A percentile compares a stretch with the other conserved stretches of the same genome.
phyloP scores from a whole-genome alignment of 2,797 vertebrate species.

The Acanthurus tractus region DNA sequence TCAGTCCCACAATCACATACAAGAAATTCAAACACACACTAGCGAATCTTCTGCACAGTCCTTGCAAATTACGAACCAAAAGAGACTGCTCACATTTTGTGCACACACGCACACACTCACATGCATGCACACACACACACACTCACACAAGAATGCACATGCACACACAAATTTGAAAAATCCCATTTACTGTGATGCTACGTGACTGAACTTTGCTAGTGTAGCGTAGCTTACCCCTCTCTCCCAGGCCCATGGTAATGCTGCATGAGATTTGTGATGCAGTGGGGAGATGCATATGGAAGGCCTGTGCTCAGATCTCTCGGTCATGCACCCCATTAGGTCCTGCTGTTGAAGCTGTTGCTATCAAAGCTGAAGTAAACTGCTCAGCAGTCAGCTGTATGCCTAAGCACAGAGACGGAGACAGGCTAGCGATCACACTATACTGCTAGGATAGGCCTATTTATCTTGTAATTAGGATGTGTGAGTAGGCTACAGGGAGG shows the following conservation, averaged over 20 bases:
- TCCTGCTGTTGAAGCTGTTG: conserved; percentile 77
- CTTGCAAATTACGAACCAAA: conserved; percentile 76
- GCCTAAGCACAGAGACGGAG: conserved; percentile 74
- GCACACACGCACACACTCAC: conserved; percentile 38
- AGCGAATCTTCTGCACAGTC: conserved; percentile 50
- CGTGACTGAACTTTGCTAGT: conserved; percentile 83
- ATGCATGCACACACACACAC: conserved; percentile 31
- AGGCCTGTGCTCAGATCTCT: conserved; percentile 81
- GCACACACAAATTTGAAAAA: conserved; percentile 77
- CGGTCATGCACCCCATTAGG: conserved; percentile 85
- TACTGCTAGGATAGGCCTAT: conserved; percentile 63
- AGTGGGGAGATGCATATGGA: conserved; percentile 85
- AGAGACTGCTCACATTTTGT: conserved; percentile 58
- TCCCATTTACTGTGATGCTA: conserved; percentile 82
- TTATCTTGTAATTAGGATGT: conserved; percentile 78
- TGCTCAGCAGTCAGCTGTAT: conserved; percentile 78
- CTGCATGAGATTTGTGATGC: conserved; percentile 84
- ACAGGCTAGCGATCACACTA: conserved; percentile 67
- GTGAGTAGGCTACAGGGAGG: conserved; percentile 73
- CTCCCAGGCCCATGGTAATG: conserved; percentile 78
- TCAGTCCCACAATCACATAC: conserved; percentile 51
- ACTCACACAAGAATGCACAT: conserved; percentile 48
- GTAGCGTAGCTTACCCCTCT: conserved; percentile 75
- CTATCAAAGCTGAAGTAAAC: conserved; percentile 82
- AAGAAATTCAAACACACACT: conserved; percentile 67